Percentiles rank a stretch among this genome's conserved stretches.
Evolutionary conservation across 2,888 invertebrate genomes (phyloP).

Genomic region (Tachystola acroxantha): DNA sequence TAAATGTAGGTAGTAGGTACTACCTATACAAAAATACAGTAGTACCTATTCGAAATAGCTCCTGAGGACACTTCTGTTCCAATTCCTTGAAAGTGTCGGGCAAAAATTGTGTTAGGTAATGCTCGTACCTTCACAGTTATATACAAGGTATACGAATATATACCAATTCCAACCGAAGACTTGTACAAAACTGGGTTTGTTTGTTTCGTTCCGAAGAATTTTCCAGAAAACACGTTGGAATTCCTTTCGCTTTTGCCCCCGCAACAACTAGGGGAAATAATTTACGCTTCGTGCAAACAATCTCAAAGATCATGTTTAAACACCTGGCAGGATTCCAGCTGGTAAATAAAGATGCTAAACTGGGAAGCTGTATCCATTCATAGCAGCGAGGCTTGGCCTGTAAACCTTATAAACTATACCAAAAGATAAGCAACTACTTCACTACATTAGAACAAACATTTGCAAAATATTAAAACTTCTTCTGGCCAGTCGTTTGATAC

Average conservation of each 20-base stretch:
- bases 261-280: background rate
- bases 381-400: no score
- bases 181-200: slow-evolving; percentile 19
- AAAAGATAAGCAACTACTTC: no score
- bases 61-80: slow-evolving; percentile 59
- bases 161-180: slow-evolving; percentile 2
- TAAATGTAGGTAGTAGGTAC: no score
- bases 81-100: slow-evolving; percentile 56
- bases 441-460: no score
- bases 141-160: slow-evolving; percentile 2
- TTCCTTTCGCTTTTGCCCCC: background rate
- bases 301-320: background rate
- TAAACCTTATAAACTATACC: no score
- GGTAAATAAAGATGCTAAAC: background rate
- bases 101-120: slow-evolving; percentile 50
- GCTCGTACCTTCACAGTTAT: slow-evolving; percentile 2
- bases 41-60: no score
- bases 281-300: background rate
- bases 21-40: no score
- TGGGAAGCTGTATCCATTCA: background rate
- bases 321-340: background rate
- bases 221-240: slow-evolving; percentile 21
- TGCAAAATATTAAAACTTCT: no score
- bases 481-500: no score
- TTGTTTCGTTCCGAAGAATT: slow-evolving; percentile 16